Evolutionary conservation across 23 tunicate genomes (phyloP).

Genomic region (Pegea sp.): DNA sequence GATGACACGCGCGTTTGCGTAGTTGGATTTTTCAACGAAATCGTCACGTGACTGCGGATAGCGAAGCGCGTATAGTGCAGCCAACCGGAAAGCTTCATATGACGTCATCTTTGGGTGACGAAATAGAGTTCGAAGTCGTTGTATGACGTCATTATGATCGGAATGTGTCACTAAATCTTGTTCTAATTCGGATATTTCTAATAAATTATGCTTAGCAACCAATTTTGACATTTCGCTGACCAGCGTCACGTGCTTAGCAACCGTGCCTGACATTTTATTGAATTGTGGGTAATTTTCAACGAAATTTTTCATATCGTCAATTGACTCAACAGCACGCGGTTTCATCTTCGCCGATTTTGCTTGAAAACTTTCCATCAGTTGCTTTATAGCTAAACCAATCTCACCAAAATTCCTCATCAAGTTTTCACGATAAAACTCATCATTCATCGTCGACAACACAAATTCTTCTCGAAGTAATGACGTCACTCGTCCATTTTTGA

Average conservation of each 20-base stretch:
- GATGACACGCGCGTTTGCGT: not conserved
- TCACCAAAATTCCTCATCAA: slow-evolving; percentile 94
- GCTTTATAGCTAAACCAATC: slow-evolving; percentile 86
- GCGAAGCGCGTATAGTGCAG: slow-evolving; percentile 62
- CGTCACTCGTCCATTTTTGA: slow-evolving; percentile 62
- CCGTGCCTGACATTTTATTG: slow-evolving; percentile 97
- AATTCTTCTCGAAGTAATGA: slow-evolving; percentile 43
- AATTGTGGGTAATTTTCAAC: slow-evolving; percentile 99
- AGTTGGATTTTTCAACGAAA: slow-evolving; percentile 27
- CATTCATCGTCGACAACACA: slow-evolving; percentile 60
- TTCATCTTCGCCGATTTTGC: slow-evolving; percentile 55
- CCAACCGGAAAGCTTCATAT: slow-evolving; percentile 51
- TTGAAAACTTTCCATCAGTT: slow-evolving; percentile 83
- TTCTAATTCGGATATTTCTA: slow-evolving; percentile 90
- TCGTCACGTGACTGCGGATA: slow-evolving; percentile 46
- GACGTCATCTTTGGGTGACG: slow-evolving; percentile 16
- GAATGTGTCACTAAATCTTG: slow-evolving; percentile 61
- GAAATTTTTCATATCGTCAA: slow-evolving; percentile 93
- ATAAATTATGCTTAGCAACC: slow-evolving; percentile 31
- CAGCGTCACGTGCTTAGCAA: slow-evolving; percentile 89
- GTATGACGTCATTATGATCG: slow-evolving; percentile 50
- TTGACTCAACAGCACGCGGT: slow-evolving; percentile 93
- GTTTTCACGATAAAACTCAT: slow-evolving; percentile 74
- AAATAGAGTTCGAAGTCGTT: slow-evolving; percentile 27
- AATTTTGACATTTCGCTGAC: slow-evolving; percentile 81